These are phyloP conservation scores for Oriolus oriolus DNA, from an alignment of 2,113 vertebrate species.

Conservation along the genomic window DNA sequence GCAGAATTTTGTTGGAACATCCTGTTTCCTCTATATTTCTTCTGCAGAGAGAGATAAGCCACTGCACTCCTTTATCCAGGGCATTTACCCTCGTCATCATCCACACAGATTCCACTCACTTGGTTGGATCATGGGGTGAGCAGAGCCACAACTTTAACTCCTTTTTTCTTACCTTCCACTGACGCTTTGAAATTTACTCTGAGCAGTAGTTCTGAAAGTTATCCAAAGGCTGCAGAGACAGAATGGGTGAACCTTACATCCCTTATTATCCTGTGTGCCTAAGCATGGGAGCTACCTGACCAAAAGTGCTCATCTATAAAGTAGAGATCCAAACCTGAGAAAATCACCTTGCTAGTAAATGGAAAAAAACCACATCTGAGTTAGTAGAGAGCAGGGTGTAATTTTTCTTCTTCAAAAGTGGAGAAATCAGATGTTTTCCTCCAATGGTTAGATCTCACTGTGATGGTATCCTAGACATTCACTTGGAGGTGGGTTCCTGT, in stretches of 20 bases:
- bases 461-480: neutral
- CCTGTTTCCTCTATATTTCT: constrained; percentile 1
- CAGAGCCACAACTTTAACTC: neutral
- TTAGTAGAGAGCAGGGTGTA: neutral
- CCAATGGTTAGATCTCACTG: neutral
- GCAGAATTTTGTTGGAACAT: constrained; percentile 14
- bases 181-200: neutral
- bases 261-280: neutral
- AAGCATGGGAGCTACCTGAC: neutral
- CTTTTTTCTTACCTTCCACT: neutral
- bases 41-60: constrained; percentile 21
- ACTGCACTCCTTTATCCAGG: neutral
- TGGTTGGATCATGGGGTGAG: neutral
- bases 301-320: neutral
- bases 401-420: neutral
- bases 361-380: neutral
- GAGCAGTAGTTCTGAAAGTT: neutral
- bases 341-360: neutral
- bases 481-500: neutral
- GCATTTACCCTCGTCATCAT: neutral
- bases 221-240: neutral
- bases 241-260: neutral
- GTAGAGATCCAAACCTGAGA: neutral
- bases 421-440: neutral
- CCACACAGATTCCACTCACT: neutral